Evolutionary conservation across 2,113 vertebrate genomes (phyloP).

Genomic region (Lipotes vexillifer): DNA sequence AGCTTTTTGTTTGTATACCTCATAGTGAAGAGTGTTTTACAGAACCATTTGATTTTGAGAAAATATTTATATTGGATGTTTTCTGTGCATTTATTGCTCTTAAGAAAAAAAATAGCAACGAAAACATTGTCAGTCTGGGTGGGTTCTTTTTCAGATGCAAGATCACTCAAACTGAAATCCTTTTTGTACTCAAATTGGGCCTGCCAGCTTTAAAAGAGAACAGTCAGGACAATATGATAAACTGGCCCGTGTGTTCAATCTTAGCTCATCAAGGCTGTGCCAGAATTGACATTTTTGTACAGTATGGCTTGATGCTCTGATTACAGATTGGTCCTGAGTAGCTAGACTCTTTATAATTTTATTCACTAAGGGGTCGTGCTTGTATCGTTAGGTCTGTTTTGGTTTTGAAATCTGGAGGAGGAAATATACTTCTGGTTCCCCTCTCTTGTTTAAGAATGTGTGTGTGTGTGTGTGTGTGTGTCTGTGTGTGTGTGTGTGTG

Average conservation of each 20-base stretch:
- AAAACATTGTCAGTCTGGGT: slow-evolving; percentile 36
- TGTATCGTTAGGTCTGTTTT: slow-evolving; percentile 56
- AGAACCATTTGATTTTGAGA: background rate
- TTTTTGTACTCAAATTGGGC: background rate
- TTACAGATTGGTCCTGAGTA: slow-evolving; percentile 59
- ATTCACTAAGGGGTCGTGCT: slow-evolving; percentile 25
- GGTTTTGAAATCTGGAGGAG: slow-evolving; percentile 22
- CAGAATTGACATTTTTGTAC: slow-evolving; percentile 43
- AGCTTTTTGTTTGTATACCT: background rate
- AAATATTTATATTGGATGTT: slow-evolving; percentile 31
- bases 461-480: too few species aligned
- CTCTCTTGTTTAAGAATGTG: slow-evolving; percentile 37
- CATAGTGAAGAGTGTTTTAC: background rate
- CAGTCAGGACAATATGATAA: slow-evolving; percentile 46
- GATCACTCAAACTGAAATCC: slow-evolving; percentile 5
- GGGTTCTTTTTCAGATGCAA: background rate
- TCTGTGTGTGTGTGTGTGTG: background rate
- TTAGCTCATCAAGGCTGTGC: slow-evolving; percentile 16
- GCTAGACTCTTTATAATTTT: slow-evolving; percentile 63
- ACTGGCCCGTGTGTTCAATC: background rate
- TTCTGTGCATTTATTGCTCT: slow-evolving; percentile 27
- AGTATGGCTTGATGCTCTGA: slow-evolving; percentile 55
- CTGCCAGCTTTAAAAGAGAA: slow-evolving; percentile 53
- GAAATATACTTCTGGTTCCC: slow-evolving; percentile 36
- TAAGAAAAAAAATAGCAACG: background rate